These are phyloP conservation scores for Megalops atlanticus DNA, from an alignment of 2,113 vertebrate genomes.

Conservation along the genomic window DNA sequence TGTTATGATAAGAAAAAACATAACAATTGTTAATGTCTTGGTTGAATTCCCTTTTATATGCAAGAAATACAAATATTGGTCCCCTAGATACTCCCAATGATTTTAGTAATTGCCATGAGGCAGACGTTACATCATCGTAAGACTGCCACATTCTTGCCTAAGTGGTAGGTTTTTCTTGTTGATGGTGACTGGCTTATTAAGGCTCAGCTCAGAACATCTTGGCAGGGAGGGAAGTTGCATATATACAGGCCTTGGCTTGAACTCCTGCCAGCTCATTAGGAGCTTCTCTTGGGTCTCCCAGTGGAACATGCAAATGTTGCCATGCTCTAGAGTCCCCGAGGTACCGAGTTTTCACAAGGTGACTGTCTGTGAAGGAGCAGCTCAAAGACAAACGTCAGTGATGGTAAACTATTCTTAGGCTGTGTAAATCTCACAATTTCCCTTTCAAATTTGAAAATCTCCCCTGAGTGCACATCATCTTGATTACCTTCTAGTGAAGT, in stretches of 20 bases:
- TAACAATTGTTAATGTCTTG: background rate
- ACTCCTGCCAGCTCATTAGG: slow-evolving; percentile 26
- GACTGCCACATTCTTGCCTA: background rate
- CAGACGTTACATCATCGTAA: background rate
- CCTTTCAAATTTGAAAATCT: background rate
- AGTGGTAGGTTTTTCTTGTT: background rate
- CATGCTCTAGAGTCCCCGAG: background rate
- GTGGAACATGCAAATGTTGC: background rate
- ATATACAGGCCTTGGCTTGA: slow-evolving; percentile 5
- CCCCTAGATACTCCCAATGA: too few species aligned
- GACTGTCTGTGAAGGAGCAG: background rate
- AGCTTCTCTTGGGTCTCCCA: background rate
- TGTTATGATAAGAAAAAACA: background rate
- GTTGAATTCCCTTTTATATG: too few species aligned
- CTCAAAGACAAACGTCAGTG: background rate
- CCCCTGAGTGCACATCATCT: background rate
- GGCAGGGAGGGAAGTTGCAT: background rate
- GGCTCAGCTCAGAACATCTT: background rate
- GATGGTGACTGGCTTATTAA: background rate
- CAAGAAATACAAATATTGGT: too few species aligned
- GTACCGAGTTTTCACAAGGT: background rate
- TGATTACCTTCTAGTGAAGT: background rate
- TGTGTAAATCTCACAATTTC: too few species aligned
- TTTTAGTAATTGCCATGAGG: background rate
- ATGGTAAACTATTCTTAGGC: too few species aligned